phyloP scores from a whole-genome alignment of 2,113 vertebrate genomes.

The Dasypus novemcinctus region DNA sequence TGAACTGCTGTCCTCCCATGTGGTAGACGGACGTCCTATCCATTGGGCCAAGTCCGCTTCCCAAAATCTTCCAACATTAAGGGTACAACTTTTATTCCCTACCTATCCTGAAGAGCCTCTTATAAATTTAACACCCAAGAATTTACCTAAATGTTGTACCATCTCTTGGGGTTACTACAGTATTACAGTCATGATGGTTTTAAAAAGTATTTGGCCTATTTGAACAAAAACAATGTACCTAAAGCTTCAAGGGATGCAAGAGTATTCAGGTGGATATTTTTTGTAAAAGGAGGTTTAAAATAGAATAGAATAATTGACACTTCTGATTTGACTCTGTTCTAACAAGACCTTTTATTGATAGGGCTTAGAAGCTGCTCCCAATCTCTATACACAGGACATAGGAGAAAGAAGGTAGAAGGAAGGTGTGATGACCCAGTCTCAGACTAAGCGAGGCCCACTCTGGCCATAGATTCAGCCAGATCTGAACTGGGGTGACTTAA shows the following conservation, averaged over 20 bases:
- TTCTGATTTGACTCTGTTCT: background rate
- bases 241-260: background rate
- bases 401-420: background rate
- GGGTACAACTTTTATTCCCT: background rate
- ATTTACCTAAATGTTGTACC: background rate
- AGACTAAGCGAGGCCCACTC: background rate
- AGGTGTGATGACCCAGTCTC: background rate
- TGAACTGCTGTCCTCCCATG: too few species aligned
- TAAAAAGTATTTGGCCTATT: background rate
- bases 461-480: background rate
- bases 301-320: background rate
- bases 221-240: constrained; percentile 4
- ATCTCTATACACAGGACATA: background rate
- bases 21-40: too few species aligned
- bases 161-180: background rate
- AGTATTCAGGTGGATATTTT: background rate
- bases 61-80: background rate
- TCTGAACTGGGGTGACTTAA: background rate
- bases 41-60: too few species aligned
- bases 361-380: background rate
- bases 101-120: background rate
- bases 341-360: background rate
- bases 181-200: background rate
- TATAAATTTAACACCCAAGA: background rate
- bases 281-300: background rate